Base-by-base conservation (phyloP, 2,113 vertebrate genomes). In the Aphyosemion australe region DNA sequence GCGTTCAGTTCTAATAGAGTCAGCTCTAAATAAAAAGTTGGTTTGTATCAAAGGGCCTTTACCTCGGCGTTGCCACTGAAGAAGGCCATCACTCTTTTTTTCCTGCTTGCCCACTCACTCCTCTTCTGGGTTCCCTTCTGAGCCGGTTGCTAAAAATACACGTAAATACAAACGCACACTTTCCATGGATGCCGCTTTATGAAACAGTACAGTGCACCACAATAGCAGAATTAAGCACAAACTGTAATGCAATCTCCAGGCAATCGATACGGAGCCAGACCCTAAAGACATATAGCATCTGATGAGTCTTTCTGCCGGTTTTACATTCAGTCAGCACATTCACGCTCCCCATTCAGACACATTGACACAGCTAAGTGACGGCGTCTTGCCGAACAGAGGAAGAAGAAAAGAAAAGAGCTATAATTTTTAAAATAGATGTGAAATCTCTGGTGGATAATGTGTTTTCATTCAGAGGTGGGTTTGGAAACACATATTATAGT, bases 321-420 rank as follows among this genome's bases (percentile, higher is more conserved):
- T 88, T 85, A 72, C 82, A 85, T 89, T 90, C 87, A 88, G 85
- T 91, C 87, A 92, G 89, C 85, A 93, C 71, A 88, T 90, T 91
- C 79, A 69, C 85, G 65, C 64, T 73, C 43, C 79, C 83, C 76
- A 83, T 90, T 86, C 76, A 88, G 72, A 87, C 57, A 58, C 84
- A 80, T 83, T 88, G 81, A 89, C 82, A 74, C 79, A 74, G 85
- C 82, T 91, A 88, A 91, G 84, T 91, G 88, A 91, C 87, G 82
- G 79, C 77, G 73, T 88, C 88, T 82, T 64, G 60, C 71, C 71
- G 80, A 81, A 83, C 71, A 73, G 82, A 82, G 79, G 50, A 43
- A 72, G 82, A 83, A 88, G 78, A 87, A 89, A 87, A 42, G 41
- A 42, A 42, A 87, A 86, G 3, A 48, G 66, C 74, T 61, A 82